phyloP scores from a whole-genome alignment of 1,140 invertebrate species.

The Neotoxoptera formosana region DNA sequence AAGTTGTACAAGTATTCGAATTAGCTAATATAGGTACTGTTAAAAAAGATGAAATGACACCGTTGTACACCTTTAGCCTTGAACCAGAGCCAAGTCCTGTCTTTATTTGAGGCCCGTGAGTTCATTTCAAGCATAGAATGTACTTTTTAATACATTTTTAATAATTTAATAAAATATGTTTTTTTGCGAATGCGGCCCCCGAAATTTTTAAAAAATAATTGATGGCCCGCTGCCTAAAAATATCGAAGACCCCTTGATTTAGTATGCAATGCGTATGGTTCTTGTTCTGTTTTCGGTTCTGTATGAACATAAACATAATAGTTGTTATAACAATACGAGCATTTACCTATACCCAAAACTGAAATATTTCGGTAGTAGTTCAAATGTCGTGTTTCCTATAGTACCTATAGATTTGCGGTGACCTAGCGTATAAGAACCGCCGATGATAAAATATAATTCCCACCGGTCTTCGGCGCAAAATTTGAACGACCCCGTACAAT shows the following conservation, averaged over 20 bases:
- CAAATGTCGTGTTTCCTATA: neutral
- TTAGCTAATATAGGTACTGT: neutral
- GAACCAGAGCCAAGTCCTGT: no score
- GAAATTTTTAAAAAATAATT: neutral
- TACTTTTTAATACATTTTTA: neutral
- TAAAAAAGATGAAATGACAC: neutral
- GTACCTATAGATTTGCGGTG: neutral
- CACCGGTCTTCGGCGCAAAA: neutral
- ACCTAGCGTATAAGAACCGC: neutral
- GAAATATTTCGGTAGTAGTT: neutral
- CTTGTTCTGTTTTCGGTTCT: neutral
- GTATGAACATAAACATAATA: neutral
- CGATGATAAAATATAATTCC: neutral
- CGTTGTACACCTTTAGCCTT: neutral
- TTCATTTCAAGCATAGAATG: rapidly evolving
- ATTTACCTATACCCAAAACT: neutral
- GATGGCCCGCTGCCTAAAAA: neutral
- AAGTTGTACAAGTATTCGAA: neutral
- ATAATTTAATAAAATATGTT: neutral
- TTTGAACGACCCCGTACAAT: neutral
- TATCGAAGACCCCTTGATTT: neutral
- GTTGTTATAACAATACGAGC: neutral
- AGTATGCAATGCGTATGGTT: neutral
- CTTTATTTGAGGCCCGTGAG: no score
- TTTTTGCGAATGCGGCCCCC: neutral